Evolutionary conservation across 2,113 vertebrate genomes (phyloP).

Genomic region (Coryphaenoides rupestris): DNA sequence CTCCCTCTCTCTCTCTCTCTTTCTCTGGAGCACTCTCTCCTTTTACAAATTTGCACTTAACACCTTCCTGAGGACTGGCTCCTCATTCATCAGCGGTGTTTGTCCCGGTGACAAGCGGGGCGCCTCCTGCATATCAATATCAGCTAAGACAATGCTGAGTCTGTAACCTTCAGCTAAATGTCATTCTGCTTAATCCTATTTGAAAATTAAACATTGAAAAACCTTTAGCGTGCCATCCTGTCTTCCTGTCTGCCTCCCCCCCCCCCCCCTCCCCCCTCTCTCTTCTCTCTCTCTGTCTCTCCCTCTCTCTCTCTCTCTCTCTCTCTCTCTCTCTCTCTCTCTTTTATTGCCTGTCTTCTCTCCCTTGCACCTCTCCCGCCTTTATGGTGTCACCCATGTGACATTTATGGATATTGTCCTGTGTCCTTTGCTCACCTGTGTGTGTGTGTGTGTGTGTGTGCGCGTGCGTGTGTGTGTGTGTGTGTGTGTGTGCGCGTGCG

Average conservation of each 20-base stretch:
- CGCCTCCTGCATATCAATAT: conserved; percentile 82
- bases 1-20: conserved; percentile 45
- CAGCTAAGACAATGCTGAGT: conserved; percentile 79
- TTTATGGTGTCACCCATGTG: conserved; percentile 52
- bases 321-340: conserved; percentile 45
- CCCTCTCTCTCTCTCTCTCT: conserved; percentile 28
- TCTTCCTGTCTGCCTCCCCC: conserved; percentile 57
- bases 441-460: conserved; percentile 27
- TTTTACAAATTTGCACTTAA: conserved; percentile 80
- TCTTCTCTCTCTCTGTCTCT: conserved; percentile 21
- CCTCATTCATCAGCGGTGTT: conserved; percentile 83
- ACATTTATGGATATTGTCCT: conserved; percentile 74
- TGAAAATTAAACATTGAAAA: conserved; percentile 85
- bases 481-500: neutral
- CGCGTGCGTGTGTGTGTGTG: conserved; percentile 20
- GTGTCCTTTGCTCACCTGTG: neutral
- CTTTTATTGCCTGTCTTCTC: conserved; percentile 2
- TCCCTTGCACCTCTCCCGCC: conserved; percentile 27
- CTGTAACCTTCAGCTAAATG: conserved; percentile 85
- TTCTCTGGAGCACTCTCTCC: conserved; percentile 5
- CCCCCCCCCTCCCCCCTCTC: conserved; percentile 49
- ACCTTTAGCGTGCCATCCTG: conserved; percentile 74
- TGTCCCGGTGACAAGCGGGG: conserved; percentile 80
- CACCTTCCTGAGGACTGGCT: conserved; percentile 77
- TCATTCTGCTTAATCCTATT: conserved; percentile 86